Percentiles rank a stretch among this genome's conserved stretches.
phyloP scores from a whole-genome alignment of 1,140 invertebrate species.

The Formica exsecta region DNA sequence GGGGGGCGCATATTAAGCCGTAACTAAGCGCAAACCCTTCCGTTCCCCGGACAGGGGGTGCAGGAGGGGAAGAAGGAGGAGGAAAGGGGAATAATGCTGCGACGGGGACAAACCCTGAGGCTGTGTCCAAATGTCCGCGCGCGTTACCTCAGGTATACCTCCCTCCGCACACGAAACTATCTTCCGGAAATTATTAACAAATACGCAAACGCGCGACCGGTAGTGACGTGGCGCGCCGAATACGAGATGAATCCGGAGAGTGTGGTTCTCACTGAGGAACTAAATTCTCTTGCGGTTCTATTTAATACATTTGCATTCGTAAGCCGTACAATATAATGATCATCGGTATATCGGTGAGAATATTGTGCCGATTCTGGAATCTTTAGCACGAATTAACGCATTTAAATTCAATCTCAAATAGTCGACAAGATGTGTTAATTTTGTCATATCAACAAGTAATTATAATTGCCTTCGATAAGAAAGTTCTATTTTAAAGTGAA shows the following conservation, averaged over 20 bases:
- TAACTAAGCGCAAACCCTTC: conserved; percentile 68
- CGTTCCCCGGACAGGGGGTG: neutral
- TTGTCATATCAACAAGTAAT: neutral
- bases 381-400: neutral
- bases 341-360: neutral
- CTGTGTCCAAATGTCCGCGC: conserved; percentile 58
- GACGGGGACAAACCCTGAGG: conserved; percentile 44
- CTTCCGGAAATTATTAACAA: conserved; percentile 61
- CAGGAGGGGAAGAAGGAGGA: neutral
- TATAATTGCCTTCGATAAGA: neutral
- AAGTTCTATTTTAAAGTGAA: neutral
- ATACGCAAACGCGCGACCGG: conserved; percentile 17
- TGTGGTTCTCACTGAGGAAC: neutral
- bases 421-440: neutral
- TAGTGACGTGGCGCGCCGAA: neutral
- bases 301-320: conserved; percentile 52
- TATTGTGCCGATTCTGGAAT: neutral
- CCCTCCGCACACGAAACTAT: conserved; percentile 33
- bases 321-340: conserved; percentile 13
- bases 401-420: neutral
- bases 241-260: conserved; percentile 39
- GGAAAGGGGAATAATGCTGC: conserved; percentile 12
- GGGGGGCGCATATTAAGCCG: conserved; percentile 72
- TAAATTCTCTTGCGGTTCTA: neutral
- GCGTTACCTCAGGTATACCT: conserved; percentile 33